Evolutionary conservation across 1,140 invertebrate genomes (phyloP), one percentile per base, ranked within the genome.

Genomic region (Eriosoma lanigerum): DNA sequence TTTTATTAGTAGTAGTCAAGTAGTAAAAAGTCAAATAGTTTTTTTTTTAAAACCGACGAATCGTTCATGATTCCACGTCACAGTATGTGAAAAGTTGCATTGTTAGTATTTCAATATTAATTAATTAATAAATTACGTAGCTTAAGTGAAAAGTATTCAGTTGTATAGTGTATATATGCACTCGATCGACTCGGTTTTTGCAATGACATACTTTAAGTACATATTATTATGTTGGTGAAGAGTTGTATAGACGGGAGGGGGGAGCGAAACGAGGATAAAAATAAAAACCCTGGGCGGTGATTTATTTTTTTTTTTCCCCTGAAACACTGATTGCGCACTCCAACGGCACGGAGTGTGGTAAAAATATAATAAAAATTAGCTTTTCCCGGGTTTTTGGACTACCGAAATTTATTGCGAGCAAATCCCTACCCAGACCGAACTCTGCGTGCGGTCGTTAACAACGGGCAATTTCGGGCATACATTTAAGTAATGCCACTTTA

Each of bases 341-440:
- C 56, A 26, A 46, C n/a, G 56, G 48, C 21, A 62, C 38, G 15
- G 75, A 62, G 52, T 38, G 73, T 76, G 75, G 56, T 62, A 52
- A 78, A 62, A 76, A n/a, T n/a, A n/a, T n/a, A n/a, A n/a, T n/a
- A 38, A 38, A 78, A 78, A 78, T 78, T 78, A 78, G 75, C 75
- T 78, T 78, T 48, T 78, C 56, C 24, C 38, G 56, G 44, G 73
- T 76, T 76, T 75, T 60, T 44, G 32, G 73, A 54, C 56, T 38
- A 26, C 38, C 38, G 38, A n/a, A 78, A 78, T 78, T 78, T 78
- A 78, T 78, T 62, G 75, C 75, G 3, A 60, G 56, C 52, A 48
- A 76, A 76, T 58, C 73, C 54, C 50, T 17, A 24, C 29, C 70
- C 73, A 21, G 54, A 21, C n/a, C 52, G 50, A n/a, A 10, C 62